Conservation (phyloP, 2,113 vertebrate species). For the Ammospiza nelsoni region DNA sequence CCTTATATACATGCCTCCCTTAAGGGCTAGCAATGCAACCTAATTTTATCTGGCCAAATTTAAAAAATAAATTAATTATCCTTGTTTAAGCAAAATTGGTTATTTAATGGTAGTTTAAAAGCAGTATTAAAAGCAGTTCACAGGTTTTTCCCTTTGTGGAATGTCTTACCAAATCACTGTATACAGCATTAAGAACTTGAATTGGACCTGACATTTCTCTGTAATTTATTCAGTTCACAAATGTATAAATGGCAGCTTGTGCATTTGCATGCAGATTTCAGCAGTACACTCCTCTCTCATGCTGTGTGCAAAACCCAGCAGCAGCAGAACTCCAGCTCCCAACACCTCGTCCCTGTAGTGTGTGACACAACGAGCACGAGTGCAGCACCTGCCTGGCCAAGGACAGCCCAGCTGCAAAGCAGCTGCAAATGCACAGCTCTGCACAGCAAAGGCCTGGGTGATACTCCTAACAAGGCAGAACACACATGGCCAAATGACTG, state of each 20-base stretch:
- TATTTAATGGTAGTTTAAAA: neutral
- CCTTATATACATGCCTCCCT: neutral
- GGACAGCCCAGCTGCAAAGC: neutral
- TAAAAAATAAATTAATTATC: neutral
- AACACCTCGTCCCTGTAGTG: neutral
- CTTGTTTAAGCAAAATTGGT: neutral
- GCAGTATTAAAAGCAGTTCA: neutral
- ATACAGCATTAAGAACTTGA: conserved; percentile 12
- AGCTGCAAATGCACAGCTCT: neutral
- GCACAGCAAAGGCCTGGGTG: neutral
- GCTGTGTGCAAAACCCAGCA: conserved; percentile 1
- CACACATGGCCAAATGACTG: neutral
- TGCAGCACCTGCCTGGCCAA: neutral
- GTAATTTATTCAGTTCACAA: conserved; percentile 57
- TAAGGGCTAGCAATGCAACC: neutral
- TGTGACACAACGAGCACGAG: neutral
- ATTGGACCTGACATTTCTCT: conserved; percentile 23
- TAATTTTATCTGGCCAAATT: neutral
- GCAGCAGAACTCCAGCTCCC: conserved; percentile 19
- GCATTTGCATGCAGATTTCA: conserved; percentile 59
- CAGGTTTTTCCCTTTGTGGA: neutral
- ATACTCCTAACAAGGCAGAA: neutral
- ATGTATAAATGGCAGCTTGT: conserved; percentile 35
- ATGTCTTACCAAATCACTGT: neutral
- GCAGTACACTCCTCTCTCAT: conserved; percentile 21